Percentiles rank a stretch among this genome's conserved stretches.
Conservation (phyloP, 2,113 vertebrate species). For the Butorides virescens region DNA sequence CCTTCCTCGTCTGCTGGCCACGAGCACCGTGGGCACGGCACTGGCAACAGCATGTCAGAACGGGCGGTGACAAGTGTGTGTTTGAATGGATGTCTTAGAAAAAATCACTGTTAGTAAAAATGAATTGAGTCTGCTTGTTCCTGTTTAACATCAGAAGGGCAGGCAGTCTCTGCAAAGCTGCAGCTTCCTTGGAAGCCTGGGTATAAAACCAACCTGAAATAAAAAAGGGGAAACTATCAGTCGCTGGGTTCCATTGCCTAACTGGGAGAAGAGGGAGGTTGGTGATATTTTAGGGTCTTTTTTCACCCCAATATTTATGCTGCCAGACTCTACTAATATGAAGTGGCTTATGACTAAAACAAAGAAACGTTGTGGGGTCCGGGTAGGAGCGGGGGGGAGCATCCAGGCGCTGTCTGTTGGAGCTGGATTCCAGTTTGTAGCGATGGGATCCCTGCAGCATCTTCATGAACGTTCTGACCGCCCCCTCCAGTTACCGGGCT, state of each 20-base stretch:
- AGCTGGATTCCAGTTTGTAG: neutral
- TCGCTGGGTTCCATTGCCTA: accelerated
- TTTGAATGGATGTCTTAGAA: neutral
- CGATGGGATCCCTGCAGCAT: neutral
- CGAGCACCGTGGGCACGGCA: accelerated
- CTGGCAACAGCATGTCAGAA: neutral
- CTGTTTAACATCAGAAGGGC: neutral
- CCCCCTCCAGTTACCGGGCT: accelerated
- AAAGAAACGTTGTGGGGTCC: accelerated
- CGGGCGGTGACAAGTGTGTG: accelerated
- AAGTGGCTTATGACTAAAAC: accelerated
- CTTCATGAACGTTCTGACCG: accelerated
- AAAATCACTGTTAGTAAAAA: neutral
- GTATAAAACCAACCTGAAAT: neutral
- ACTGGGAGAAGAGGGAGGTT: neutral
- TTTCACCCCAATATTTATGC: neutral
- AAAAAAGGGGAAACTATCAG: too few relatives aligned
- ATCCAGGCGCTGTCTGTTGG: neutral
- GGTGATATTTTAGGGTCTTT: neutral
- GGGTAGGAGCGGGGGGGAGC: neutral
- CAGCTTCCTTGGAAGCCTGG: neutral
- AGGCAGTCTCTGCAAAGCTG: neutral
- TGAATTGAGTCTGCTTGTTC: neutral
- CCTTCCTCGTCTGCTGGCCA: neutral
- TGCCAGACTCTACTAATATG: neutral